A percentile compares a stretch with the other conserved stretches of the same genome.
Conservation (phyloP, 1,140 invertebrate species). For the Drosophila ercepeae region DNA sequence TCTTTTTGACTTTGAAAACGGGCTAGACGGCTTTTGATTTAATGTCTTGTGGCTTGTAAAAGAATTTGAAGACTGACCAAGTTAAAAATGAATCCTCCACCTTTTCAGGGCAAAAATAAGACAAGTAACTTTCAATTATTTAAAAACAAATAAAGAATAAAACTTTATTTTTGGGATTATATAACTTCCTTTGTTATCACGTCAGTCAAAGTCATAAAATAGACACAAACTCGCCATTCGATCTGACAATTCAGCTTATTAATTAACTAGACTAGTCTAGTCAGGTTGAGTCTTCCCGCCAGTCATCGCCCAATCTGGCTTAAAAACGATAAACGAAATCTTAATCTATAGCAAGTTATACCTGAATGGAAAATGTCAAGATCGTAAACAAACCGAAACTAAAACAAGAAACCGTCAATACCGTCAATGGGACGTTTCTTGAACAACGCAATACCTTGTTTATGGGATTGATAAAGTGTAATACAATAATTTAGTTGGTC, state of each 20-base stretch:
- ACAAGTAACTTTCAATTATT: conserved; percentile 10
- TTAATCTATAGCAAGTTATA: conserved; percentile 63
- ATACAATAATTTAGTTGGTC: background rate
- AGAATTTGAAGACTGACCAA: conserved; percentile 35
- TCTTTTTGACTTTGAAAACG: conserved; percentile 47
- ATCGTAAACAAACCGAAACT: conserved; percentile 56
- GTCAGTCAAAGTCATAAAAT: conserved; percentile 41
- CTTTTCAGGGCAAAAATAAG: no score
- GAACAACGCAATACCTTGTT: background rate
- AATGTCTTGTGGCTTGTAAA: conserved; percentile 33
- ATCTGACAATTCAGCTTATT: conserved; percentile 35
- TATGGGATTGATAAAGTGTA: no score
- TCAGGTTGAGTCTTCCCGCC: conserved; percentile 21
- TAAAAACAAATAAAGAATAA: no score
- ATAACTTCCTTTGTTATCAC: conserved; percentile 33
- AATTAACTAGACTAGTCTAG: conserved; percentile 63
- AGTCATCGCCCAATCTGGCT: background rate
- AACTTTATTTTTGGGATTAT: no score
- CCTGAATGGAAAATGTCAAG: conserved; percentile 73
- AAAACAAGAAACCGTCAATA: conserved; percentile 16
- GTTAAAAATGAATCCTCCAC: conserved; percentile 11
- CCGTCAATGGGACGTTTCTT: background rate
- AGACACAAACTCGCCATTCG: conserved; percentile 27
- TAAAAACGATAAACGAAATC: conserved; percentile 38
- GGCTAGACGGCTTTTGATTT: conserved; percentile 59